Evolutionary conservation across 2,888 invertebrate species (phyloP), one percentile per base, ranked within the genome.

Genomic region (Acanthosepion pharaonis): DNA sequence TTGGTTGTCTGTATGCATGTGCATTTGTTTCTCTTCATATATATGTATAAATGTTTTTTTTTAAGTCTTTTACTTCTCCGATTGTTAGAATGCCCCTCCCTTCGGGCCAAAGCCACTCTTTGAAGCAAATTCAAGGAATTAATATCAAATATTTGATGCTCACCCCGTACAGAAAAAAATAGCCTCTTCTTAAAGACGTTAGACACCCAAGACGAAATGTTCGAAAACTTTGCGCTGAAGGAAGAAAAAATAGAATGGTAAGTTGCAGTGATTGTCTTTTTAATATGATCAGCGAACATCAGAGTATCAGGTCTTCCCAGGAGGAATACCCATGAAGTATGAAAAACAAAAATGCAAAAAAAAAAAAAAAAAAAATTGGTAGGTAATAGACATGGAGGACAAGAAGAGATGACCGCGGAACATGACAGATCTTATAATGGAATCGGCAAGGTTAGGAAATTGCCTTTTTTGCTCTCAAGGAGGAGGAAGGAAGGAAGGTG

Each of bases 141-240:
- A 78, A 78, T 78, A 78, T 78, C 78, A 78, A 78, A 78, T 78
- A 78, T 78, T 33, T 78, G 78, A 78, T 78, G 78, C 78, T 78
- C n/a, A 78, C n/a, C 78, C 78, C 78, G 78, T n/a, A 78, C 78
- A n/a, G 78, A 78, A 78, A 78, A 78, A 78, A 78, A 78, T 78
- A 78, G n/a, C 78, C 78, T 78, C 78, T 78, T 78, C 78, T n/a
- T n/a, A n/a, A 78, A 78, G n/a, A 78, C n/a, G 15, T 78, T 78
- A 78, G 78, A 78, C 78, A 78, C 78, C 78, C 78, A 78, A 78
- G 78, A 33, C 78, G 78, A 78, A 78, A n/a, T 78, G n/a, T 78
- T 78, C n/a, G 23, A 78, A n/a, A 78, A 78, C 33, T 78, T n/a
- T 9, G n/a, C 78, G 11, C 78, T 33, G 78, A n/a, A n/a, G 78